Percentiles rank a stretch among this genome's conserved stretches.
These are phyloP conservation scores for Campoplex nolae DNA, from an alignment of 2,888 invertebrate species.

Conservation along the genomic window DNA sequence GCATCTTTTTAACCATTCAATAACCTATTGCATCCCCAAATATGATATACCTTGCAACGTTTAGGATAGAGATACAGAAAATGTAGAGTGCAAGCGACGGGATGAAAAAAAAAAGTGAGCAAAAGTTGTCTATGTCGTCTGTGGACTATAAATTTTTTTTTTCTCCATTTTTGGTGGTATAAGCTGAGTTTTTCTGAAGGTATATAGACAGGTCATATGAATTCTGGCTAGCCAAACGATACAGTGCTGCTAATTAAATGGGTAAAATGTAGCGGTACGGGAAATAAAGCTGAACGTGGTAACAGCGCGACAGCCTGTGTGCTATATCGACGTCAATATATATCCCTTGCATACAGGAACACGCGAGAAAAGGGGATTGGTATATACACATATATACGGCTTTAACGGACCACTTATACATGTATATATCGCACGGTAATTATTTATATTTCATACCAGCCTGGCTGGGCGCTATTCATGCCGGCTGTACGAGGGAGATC, in stretches of 20 bases:
- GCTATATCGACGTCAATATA: slow-evolving; percentile 64
- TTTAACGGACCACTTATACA: slow-evolving; percentile 71
- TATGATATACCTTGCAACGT: background rate
- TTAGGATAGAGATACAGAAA: background rate
- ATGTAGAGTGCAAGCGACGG: background rate
- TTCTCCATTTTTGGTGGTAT: background rate
- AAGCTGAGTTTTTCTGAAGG: background rate
- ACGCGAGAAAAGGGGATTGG: slow-evolving; percentile 51
- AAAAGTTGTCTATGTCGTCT: background rate
- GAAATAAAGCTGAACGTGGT: slow-evolving; percentile 77
- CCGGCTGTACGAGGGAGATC: slow-evolving; percentile 28
- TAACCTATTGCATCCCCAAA: background rate
- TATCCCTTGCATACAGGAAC: slow-evolving; percentile 61
- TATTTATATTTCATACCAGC: slow-evolving; percentile 80
- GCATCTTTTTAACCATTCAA: background rate
- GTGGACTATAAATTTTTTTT: background rate
- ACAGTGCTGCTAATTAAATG: slow-evolving; percentile 78
- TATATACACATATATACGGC: background rate
- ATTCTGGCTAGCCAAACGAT: slow-evolving; percentile 69
- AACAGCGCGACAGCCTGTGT: slow-evolving; percentile 59
- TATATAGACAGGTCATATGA: slow-evolving; percentile 73
- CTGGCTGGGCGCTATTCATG: slow-evolving; percentile 48
- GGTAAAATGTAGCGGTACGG: slow-evolving; percentile 78
- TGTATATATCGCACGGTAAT: slow-evolving; percentile 78
- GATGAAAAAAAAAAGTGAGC: background rate